Base-by-base conservation (phyloP, 1,140 invertebrate species). In the Leptopilina boulardi region DNA sequence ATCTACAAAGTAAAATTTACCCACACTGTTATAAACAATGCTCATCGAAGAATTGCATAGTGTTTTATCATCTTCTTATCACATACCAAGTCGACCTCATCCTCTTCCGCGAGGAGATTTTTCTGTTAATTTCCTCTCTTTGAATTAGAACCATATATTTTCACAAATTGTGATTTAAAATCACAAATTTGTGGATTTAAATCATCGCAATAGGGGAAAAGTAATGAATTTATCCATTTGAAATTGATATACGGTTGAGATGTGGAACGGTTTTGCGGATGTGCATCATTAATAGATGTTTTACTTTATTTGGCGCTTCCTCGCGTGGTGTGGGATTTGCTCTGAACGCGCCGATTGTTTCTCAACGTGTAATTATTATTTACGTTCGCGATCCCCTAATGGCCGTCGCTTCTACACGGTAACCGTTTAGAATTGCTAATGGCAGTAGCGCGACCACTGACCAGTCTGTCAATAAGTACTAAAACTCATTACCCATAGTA, bases 1-100 rank as follows among this genome's bases (percentile, higher is more conserved):
- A 80, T 71, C 77, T 81, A 80, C 75, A 77, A 79, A 80, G 82
- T 74, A 73, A 83, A 18, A 51, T 6, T 51, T 77, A 79, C 54
- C 71, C 56, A 74, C 71, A 74, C 72, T 71, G 78, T 71, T 79
- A 80, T 83, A 76, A 38, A 77, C 72, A 72, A 70, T 71, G 70
- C 71, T 71, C 80, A 79, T 81, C 82, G 73, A 66, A 56, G 74
- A 77, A 79, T 75, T 76, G 77, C 74, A 78, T 74, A 73, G 75
- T 77, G 74, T 79, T 76, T 47, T 83, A 83, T 83, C 82, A 81
- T 83, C 42, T 0, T 38, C 34, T 38, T 38, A 38, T 38, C 34
- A 38, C 9, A 30, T 30, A 30, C 26, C 79, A 75, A 79, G 79
- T 83, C 82, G 79, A 78, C 41, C 41, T 42, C 41, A 42, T 42